Evolutionary conservation across 1,140 invertebrate species (phyloP).

Genomic region (Pseudomyrmex flavicornis): DNA sequence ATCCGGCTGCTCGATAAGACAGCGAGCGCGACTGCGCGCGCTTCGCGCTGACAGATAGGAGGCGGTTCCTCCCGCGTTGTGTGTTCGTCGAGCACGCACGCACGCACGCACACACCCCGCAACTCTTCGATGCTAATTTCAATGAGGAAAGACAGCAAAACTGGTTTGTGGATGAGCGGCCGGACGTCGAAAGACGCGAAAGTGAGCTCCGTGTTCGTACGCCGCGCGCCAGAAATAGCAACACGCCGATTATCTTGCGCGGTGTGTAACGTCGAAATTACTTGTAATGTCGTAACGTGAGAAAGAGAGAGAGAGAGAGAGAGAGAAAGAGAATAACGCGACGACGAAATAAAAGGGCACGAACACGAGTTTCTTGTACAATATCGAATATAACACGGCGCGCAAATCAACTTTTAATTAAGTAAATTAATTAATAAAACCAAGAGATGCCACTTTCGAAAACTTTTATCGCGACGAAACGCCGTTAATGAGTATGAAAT

Average conservation of each 20-base stretch:
- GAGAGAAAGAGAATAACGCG: neutral
- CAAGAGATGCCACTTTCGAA: constrained; percentile 3
- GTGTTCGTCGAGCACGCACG: neutral
- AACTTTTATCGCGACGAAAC: neutral
- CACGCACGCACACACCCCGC: neutral
- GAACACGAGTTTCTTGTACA: neutral
- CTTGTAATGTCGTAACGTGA: neutral
- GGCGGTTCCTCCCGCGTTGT: neutral
- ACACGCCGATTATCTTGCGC: constrained; percentile 9
- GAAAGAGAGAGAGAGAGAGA: neutral
- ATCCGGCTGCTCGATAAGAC: constrained; percentile 72
- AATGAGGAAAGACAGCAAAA: constrained; percentile 61
- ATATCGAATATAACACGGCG: neutral
- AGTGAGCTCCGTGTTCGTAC: constrained; percentile 45
- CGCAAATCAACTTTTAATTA: constrained; percentile 1
- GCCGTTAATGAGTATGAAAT: neutral
- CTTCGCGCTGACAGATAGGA: constrained; percentile 2
- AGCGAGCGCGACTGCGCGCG: constrained; percentile 6
- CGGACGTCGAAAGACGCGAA: constrained; percentile 61
- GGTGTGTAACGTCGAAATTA: neutral
- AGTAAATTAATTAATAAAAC: neutral
- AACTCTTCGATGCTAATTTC: constrained; percentile 9
- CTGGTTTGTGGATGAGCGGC: constrained; percentile 57
- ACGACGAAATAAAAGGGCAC: neutral
- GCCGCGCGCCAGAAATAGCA: constrained; percentile 41